Evolutionary conservation across 2,888 invertebrate species (phyloP).

Genomic region (Sarcophaga subvicina): DNA sequence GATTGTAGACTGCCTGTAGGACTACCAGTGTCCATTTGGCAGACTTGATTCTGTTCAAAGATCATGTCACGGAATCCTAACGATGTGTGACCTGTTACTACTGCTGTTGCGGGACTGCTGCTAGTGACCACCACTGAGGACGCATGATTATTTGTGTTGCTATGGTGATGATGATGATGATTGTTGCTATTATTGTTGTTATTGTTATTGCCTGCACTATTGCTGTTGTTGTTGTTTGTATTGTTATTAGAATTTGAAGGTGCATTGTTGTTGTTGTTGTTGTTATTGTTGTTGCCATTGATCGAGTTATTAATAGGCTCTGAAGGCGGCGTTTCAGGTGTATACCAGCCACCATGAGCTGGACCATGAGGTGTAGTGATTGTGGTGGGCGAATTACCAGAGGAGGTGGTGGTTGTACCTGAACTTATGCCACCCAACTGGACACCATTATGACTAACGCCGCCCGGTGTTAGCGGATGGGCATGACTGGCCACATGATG

Average conservation of each 20-base stretch:
- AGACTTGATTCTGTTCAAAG: constrained; percentile 81
- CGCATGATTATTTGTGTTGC: constrained; percentile 70
- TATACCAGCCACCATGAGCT: constrained; percentile 82
- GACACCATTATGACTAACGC: constrained; percentile 72
- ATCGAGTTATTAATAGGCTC: constrained; percentile 75
- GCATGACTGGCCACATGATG: constrained; percentile 72
- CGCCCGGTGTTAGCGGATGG: constrained; percentile 74
- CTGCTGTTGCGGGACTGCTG: constrained; percentile 73
- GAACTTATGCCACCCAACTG: constrained; percentile 71
- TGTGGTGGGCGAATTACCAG: constrained; percentile 78
- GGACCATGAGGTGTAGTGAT: constrained; percentile 79
- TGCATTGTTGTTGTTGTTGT: constrained; percentile 65
- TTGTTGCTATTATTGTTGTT: constrained; percentile 58
- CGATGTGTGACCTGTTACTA: constrained; percentile 74
- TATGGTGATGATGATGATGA: constrained; percentile 70
- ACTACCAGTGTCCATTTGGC: constrained; percentile 81
- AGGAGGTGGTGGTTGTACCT: constrained; percentile 71
- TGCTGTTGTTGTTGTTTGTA: constrained; percentile 69
- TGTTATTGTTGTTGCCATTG: constrained; percentile 59
- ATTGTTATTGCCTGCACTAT: constrained; percentile 66
- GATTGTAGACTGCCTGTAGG: constrained; percentile 82
- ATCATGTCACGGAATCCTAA: constrained; percentile 81
- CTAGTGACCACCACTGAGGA: constrained; percentile 71
- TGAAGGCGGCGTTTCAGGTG: constrained; percentile 82
- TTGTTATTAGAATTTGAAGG: constrained; percentile 68